Percentiles rank a stretch among this genome's conserved stretches.
Evolutionary conservation across 2,113 vertebrate genomes (phyloP).

Genomic region (Delphinus delphis): DNA sequence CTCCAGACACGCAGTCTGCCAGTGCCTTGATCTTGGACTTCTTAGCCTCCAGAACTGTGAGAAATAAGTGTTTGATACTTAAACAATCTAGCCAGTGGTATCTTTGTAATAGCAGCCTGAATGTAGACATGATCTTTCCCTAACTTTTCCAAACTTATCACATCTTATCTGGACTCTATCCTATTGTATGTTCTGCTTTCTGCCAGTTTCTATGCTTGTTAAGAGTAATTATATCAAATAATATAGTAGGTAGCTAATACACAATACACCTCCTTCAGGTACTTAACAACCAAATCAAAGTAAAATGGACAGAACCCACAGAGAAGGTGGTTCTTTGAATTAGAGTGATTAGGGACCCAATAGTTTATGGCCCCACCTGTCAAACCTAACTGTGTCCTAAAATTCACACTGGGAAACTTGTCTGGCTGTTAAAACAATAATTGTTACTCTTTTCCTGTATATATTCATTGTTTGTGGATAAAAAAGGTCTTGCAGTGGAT

Average conservation of each 20-base stretch:
- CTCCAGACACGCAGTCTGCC: background rate
- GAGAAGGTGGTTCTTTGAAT: background rate
- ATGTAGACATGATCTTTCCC: background rate
- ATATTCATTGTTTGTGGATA: background rate
- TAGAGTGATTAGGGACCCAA: background rate
- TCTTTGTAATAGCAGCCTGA: background rate
- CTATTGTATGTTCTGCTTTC: background rate
- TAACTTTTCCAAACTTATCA: background rate
- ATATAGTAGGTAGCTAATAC: background rate
- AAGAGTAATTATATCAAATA: background rate
- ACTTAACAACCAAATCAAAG: background rate
- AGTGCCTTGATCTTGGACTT: background rate
- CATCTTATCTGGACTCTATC: background rate
- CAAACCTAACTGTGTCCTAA: background rate
- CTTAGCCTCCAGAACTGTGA: background rate
- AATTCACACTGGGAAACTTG: background rate
- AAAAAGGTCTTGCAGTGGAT: background rate
- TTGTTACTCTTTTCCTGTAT: background rate
- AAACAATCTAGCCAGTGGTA: background rate
- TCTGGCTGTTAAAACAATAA: too few relatives aligned
- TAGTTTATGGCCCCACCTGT: rapidly evolving
- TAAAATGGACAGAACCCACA: background rate
- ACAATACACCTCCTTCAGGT: background rate
- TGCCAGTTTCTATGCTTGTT: background rate
- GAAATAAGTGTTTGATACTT: background rate